Base-by-base conservation (phyloP, 2,113 vertebrate genomes). In the Suncus etruscus region DNA sequence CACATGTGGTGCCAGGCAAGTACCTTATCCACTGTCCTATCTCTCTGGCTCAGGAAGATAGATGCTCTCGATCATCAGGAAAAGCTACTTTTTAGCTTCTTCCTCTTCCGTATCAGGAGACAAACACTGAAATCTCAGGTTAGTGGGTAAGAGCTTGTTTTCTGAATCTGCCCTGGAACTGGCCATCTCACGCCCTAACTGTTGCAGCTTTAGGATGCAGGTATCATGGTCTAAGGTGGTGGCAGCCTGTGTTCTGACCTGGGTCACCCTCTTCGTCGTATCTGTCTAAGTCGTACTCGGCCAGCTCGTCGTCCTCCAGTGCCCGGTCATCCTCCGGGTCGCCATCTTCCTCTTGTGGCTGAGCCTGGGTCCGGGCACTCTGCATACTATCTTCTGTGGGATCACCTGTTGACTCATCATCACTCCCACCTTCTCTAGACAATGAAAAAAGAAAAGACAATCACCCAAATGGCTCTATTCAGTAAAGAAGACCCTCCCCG, bases 221-320 rank as follows among this genome's bases (percentile, higher is more conserved):
- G 39, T 5, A 39, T 3, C 39, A 39, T 39, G 39, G 39, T 39
- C 39, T 39, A 39, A 39, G 39, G 39, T 39, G 39, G 16, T 0
- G 70, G 29, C 14, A 50, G n/a, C 0, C 8, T 6, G 4, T 20
- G 58, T 11, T 48, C 94, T 95, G 75, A 99, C 99, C 99, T 11
- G 95, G 14, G 20, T 97, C 97, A 0, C 91, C 97, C 4, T 99
- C 98, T 85, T 99, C 97, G 51, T 99, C 99, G 0, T 99, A 99
- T 83, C 95, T 98, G 63, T 99, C 98, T 92, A 99, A 91, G 74
- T 98, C 98, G 1, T 99, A 99, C 82, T 99, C 99, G 0, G 98
- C 98, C 18, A 99, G 97, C 45, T 99, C 97, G n/a, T 97, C 96
- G 0, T 96, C 97, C 22, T 96, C 94, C 1, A 89, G 70, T 0